Evolutionary conservation across 2,113 vertebrate genomes (phyloP).

Genomic region (Callocephalon fimbriatum): DNA sequence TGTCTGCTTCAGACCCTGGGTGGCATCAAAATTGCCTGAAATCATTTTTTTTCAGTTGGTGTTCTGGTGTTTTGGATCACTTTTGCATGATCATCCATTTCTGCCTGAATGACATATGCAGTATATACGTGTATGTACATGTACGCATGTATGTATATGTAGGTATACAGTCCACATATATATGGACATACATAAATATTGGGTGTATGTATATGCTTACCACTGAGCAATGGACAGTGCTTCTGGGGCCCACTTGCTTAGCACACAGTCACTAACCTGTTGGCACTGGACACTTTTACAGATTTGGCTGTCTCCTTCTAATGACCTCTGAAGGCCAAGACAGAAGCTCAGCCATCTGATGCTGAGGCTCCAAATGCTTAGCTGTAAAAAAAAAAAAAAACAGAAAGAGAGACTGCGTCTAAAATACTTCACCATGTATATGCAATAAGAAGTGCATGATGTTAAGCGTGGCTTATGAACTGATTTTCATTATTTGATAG

Average conservation of each 20-base stretch:
- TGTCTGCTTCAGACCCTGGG: background rate
- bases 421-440: background rate
- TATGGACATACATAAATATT: background rate
- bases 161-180: fast-evolving
- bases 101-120: background rate
- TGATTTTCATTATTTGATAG: background rate
- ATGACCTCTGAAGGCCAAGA: background rate
- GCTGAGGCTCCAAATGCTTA: background rate
- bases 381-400: background rate
- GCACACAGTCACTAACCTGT: background rate
- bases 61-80: background rate
- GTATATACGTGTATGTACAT: fast-evolving
- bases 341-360: background rate
- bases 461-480: background rate
- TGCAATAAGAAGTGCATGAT: background rate
- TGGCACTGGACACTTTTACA: background rate
- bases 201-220: background rate
- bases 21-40: background rate
- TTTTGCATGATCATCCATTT: background rate
- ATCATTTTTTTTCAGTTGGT: background rate
- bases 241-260: background rate
- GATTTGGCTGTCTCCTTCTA: background rate
- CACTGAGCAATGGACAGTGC: background rate
- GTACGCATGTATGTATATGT: fast-evolving
- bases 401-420: background rate